Conservation (phyloP, 2,888 invertebrate species). For the Catocala sponsa region DNA sequence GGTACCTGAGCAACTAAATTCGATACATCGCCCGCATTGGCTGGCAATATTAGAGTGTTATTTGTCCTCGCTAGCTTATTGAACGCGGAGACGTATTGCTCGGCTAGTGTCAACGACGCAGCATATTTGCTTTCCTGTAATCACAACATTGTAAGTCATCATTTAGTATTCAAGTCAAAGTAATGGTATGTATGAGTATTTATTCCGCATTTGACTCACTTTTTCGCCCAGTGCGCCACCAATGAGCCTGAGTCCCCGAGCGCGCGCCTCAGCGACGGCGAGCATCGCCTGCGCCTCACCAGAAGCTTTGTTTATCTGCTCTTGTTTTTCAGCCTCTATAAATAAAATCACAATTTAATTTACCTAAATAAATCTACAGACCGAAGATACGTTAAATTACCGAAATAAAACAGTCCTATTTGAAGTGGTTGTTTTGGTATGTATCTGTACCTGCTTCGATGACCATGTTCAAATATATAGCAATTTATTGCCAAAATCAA, state of each 20-base stretch:
- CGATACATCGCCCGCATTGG: slow-evolving; percentile 95
- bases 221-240: slow-evolving; percentile 87
- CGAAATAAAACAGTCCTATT: no score
- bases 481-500: no score
- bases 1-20: slow-evolving; percentile 93
- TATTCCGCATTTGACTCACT: slow-evolving; percentile 49
- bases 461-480: no score
- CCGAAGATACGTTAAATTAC: no score
- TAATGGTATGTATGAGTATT: no score
- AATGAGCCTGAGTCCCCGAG: slow-evolving; percentile 93
- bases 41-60: slow-evolving; percentile 98
- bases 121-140: slow-evolving; percentile 94
- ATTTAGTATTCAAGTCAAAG: neutral
- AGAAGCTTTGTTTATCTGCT: slow-evolving; percentile 97
- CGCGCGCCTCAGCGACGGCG: slow-evolving; percentile 96
- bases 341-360: slow-evolving; percentile 15
- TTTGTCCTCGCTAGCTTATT: slow-evolving; percentile 96
- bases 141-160: neutral
- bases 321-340: slow-evolving; percentile 96
- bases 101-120: slow-evolving; percentile 96
- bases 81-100: slow-evolving; percentile 98
- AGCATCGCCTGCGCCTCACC: slow-evolving; percentile 97
- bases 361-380: neutral
- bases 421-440: no score
- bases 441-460: no score